A percentile compares a stretch with the other conserved stretches of the same genome.
phyloP scores from a whole-genome alignment of 2,113 vertebrate species.

The Epinephelus moara region DNA sequence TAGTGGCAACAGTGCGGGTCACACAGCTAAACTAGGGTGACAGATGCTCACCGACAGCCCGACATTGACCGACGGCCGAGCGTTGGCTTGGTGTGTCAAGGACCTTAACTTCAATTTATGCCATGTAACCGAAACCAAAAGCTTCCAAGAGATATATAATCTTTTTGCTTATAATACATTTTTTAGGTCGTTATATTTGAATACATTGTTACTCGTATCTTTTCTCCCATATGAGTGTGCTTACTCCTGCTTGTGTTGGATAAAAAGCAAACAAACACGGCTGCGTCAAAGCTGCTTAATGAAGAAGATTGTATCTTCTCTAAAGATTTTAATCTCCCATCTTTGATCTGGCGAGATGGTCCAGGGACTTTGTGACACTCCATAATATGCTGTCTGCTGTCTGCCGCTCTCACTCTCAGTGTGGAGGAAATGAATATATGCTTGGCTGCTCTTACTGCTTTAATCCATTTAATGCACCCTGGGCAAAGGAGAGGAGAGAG shows the following conservation, averaged over 20 bases:
- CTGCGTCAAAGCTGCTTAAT: constrained; percentile 38
- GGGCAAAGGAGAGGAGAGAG: constrained; percentile 60
- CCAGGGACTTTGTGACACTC: constrained; percentile 61
- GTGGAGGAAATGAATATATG: constrained; percentile 75
- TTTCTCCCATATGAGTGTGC: constrained; percentile 14
- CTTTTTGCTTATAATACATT: not conserved
- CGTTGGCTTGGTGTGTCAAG: too few species aligned
- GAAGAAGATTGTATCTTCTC: constrained; percentile 44
- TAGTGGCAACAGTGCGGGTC: too few species aligned
- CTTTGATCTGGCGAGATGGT: constrained; percentile 63
- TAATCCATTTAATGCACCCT: constrained; percentile 80
- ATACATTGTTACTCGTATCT: not conserved
- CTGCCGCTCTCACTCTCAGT: constrained; percentile 57
- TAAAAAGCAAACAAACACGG: constrained; percentile 35
- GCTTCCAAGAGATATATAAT: not conserved
- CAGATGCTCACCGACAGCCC: too few species aligned
- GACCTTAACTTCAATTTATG: too few species aligned
- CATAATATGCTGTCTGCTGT: constrained; percentile 62
- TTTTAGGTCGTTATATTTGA: not conserved
- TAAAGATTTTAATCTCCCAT: constrained; percentile 60
- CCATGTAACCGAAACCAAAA: not conserved
- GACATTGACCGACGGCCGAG: too few species aligned
- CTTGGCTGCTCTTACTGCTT: constrained; percentile 74
- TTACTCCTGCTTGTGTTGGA: not conserved
- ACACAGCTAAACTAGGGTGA: too few species aligned